A percentile compares a stretch with the other conserved stretches of the same genome.
Evolutionary conservation across 2,797 vertebrate species (phyloP).

Genomic region (Potorous gilbertii): DNA sequence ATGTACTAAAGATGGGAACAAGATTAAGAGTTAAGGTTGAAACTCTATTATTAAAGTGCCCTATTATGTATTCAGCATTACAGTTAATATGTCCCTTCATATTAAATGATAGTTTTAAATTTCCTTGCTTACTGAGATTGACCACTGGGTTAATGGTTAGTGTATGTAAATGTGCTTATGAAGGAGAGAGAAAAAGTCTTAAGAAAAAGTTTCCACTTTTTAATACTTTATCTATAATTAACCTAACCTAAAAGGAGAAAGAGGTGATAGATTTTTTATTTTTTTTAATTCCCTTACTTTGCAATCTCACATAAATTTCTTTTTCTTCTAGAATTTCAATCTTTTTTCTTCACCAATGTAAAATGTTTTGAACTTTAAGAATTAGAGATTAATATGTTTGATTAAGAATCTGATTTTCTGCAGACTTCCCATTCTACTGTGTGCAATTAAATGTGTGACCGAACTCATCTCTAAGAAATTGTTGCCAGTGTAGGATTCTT

Average conservation of each 20-base stretch:
- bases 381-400: not conserved
- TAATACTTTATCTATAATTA: not conserved
- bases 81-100: slow-evolving; percentile 71
- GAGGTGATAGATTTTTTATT: not conserved
- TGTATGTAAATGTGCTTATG: not conserved
- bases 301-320: not conserved
- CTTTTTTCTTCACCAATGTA: slow-evolving; percentile 27
- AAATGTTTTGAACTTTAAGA: slow-evolving; percentile 11
- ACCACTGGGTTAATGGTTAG: not conserved
- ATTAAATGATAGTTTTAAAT: slow-evolving; percentile 53
- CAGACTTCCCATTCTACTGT: not conserved
- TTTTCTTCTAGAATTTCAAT: slow-evolving; percentile 18
- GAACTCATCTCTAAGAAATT: not conserved
- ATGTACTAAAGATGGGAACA: slow-evolving; percentile 65
- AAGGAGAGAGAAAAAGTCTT: not conserved
- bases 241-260: not conserved
- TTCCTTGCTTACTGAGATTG: slow-evolving; percentile 57
- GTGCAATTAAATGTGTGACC: not conserved
- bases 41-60: slow-evolving; percentile 66
- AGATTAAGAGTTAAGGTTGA: slow-evolving; percentile 71
- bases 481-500: not conserved
- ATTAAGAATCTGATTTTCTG: not conserved
- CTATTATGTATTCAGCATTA: slow-evolving; percentile 66
- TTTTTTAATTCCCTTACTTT: not conserved
- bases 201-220: not conserved